phyloP scores from a whole-genome alignment of 2,797 vertebrate species.

The Myotis myotis region DNA sequence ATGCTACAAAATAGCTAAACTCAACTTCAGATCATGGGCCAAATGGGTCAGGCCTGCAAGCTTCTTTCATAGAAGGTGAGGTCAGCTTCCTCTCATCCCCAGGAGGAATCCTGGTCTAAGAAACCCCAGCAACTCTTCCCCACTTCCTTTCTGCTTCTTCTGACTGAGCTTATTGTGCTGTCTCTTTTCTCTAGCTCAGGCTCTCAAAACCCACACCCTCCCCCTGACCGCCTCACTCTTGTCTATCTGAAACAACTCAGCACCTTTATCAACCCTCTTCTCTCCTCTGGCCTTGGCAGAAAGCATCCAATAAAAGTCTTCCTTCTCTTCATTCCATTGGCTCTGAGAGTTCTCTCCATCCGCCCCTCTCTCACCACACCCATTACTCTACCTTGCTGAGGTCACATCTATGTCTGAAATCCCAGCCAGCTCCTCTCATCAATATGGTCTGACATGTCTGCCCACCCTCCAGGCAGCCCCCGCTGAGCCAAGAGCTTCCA shows the following conservation, averaged over 20 bases:
- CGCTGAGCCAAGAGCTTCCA: background rate
- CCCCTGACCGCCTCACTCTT: background rate
- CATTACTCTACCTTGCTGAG: background rate
- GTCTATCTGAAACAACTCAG: background rate
- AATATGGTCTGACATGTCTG: background rate
- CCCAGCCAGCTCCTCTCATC: background rate
- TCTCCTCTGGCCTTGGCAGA: background rate
- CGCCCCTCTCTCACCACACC: background rate
- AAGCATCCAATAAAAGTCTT: background rate
- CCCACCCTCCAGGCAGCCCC: background rate
- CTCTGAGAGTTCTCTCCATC: background rate
- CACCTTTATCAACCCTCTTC: background rate
- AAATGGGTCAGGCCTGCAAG: background rate
- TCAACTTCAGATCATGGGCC: background rate
- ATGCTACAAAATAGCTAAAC: background rate
- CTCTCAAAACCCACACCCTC: background rate
- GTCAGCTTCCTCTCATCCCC: background rate
- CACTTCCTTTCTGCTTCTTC: background rate
- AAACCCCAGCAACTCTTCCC: background rate
- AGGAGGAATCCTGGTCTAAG: background rate
- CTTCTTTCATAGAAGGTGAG: background rate
- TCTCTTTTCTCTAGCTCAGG: background rate
- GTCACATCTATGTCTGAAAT: background rate
- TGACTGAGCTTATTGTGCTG: background rate
- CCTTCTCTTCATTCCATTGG: background rate